A percentile compares a stretch with the other conserved stretches of the same genome.
Evolutionary conservation across 2,113 vertebrate genomes (phyloP).

Genomic region (Indicator maculatus): DNA sequence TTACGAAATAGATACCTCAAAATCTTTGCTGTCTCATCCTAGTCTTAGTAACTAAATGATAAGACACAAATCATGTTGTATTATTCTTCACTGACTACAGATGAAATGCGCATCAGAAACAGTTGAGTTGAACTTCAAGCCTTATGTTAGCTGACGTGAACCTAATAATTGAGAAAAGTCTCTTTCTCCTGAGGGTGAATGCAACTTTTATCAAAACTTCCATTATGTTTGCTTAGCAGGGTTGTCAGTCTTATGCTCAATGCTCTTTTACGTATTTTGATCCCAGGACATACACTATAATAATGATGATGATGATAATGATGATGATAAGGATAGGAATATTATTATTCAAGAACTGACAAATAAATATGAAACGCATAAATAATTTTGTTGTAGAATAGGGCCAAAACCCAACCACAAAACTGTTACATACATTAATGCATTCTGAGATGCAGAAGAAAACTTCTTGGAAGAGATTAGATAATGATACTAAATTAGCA

Average conservation of each 20-base stretch:
- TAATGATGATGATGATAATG: background rate
- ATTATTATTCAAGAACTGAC: background rate
- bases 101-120: background rate
- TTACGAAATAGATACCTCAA: background rate
- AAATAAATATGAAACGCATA: background rate
- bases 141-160: background rate
- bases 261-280: background rate
- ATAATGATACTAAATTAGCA: background rate
- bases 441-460: background rate
- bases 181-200: background rate
- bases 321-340: accelerated
- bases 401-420: background rate
- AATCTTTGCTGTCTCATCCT: background rate
- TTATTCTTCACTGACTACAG: background rate
- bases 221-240: background rate
- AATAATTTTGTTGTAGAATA: background rate
- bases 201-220: background rate
- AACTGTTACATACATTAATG: background rate
- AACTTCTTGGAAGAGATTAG: background rate
- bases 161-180: background rate
- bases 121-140: background rate
- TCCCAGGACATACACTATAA: too few relatives aligned
- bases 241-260: background rate
- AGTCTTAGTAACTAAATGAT: background rate
- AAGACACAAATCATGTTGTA: background rate